These are phyloP conservation scores for Megastigmus dorsalis DNA, from an alignment of 2,888 invertebrate genomes.

Conservation along the genomic window DNA sequence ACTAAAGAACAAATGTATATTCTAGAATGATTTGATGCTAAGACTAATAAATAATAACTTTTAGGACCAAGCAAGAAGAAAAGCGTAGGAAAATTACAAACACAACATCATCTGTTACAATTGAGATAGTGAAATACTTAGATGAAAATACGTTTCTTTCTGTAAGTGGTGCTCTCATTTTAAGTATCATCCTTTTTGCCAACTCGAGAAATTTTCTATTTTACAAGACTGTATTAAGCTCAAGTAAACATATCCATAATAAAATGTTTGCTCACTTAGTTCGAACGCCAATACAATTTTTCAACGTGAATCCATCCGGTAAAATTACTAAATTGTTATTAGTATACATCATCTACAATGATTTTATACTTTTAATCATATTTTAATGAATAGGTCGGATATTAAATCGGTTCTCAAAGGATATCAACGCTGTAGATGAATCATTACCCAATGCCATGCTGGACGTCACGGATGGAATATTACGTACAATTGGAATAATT, in stretches of 20 bases:
- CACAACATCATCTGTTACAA: background rate
- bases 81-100: background rate
- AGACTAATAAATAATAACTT: background rate
- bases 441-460: constrained; percentile 80
- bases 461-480: constrained; percentile 80
- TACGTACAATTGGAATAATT: constrained; percentile 83
- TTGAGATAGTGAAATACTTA: constrained; percentile 6
- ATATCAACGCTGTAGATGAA: constrained; percentile 87
- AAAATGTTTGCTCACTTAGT: constrained; percentile 85
- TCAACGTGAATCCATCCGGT: constrained; percentile 76
- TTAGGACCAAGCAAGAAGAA: constrained; percentile 30
- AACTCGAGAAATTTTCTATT: constrained; percentile 75
- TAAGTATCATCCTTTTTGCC: constrained; percentile 72
- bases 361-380: background rate
- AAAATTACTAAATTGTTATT: too few species aligned
- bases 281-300: constrained; percentile 86
- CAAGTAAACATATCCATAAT: constrained; percentile 83
- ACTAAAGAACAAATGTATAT: background rate
- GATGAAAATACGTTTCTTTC: constrained; percentile 61
- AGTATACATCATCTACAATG: too few species aligned
- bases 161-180: constrained; percentile 79
- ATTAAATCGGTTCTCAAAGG: constrained; percentile 89
- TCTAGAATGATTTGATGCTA: background rate
- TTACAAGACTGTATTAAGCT: constrained; percentile 81
- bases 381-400: constrained; percentile 82